Base-by-base conservation (phyloP, 2,797 vertebrate genomes). In the Rousettus madagascariensis region DNA sequence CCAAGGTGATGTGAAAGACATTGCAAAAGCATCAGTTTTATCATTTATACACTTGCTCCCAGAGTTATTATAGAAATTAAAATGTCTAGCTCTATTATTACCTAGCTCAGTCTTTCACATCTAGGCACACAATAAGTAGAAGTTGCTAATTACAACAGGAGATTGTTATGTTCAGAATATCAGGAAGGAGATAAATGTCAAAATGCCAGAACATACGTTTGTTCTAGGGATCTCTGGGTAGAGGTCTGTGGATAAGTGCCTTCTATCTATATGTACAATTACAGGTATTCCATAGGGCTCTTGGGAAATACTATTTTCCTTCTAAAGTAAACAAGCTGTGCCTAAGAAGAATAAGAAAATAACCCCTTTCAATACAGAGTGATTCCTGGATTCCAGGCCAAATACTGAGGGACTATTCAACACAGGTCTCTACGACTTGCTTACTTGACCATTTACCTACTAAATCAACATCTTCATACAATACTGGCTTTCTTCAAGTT, bases 401-500 rank as follows among this genome's bases (percentile, higher is more conserved):
- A 95, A 51, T 26, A 28, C 85, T 53, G 28, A 24, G 41, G 72
- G 69, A 55, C 66, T 68, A 26, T 88, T 93, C 24, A 84, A 84
- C n/a, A 68, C 63, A 79, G 86, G 53, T 61, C 19, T 55, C 16
- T 38, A 16, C 13, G 22, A 91, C 61, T 83, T 68, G 78, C 53
- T 74, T 46, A 79, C 53, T 41, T n/a, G 57, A 41, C 75, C 16
- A 26, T 92, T 66, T 68, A 65, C 7, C 46, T 85, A 71, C 26
- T 88, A 86, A 89, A 19, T 91, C 95, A 94, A 84, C 74, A 71
- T 86, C 87, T 86, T 94, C 66, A n/a, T 38, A 68, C 2, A 91
- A 74, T 74, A 22, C 26, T 65, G 49, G 20, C 78, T 69, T 89
- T 88, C 78, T 66, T 80, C 30, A n/a, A 69, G 38, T 19, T 75